Base-by-base conservation (phyloP, 2,888 invertebrate species). In the Lycaena phlaeas region DNA sequence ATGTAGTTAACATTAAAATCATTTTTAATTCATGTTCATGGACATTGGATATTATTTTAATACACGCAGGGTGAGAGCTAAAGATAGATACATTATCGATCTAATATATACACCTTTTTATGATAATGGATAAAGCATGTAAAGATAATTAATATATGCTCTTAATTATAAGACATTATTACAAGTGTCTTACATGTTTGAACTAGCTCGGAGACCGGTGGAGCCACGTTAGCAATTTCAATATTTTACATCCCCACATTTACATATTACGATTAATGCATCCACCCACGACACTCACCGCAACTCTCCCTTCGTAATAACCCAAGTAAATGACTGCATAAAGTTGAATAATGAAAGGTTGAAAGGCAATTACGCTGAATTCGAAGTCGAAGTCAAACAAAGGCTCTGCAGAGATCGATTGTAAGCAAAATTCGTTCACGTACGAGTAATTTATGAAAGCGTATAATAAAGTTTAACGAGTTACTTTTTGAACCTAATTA, bases 341-440 rank as follows among this genome's bases (percentile, higher is more conserved):
- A 82, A 82, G 81, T 74, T 78, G 77, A 79, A 82, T 82, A 82
- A 82, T 81, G 81, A 79, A 81, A 79, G 75, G 65, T 76, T 81
- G 76, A 78, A 82, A 82, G 82, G 79, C 81, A 82, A 84, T 84
- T 84, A 82, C 69, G 75, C 75, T 71, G 79, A 81, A 82, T 84
- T 82, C 70, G 70, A 74, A 79, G 74, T 71, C 71, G 72, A 81
- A 84, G 67, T 81, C 79, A 82, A 84, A 84, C 84, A 84, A 82
- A 81, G 72, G 70, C 71, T 67, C 64, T 64, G 55, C 64, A 59
- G 68, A 77, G 73, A 79, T 82, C 82, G 81, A 84, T 81, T 69
- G 70, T 73, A 64, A 68, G 69, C 72, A 70, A 70, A 71, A 76
- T 78, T 75, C 69, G 73, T 74, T 74, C 81, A 77, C 79, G 81